Base-by-base conservation (phyloP, 2,113 vertebrate species). In the Rhinogobius similis region DNA sequence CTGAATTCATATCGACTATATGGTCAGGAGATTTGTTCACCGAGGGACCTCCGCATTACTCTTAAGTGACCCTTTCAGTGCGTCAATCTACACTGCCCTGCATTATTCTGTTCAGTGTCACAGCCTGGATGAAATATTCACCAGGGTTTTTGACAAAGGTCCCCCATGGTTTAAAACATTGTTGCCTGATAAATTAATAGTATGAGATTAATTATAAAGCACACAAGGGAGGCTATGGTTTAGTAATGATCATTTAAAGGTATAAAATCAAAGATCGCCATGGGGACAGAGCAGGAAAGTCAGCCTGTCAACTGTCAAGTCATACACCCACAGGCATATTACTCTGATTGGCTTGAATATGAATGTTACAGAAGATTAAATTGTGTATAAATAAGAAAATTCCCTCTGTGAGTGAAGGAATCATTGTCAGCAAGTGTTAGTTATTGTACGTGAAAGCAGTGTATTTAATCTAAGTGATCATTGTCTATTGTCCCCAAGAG, bases 61-160 rank as follows among this genome's bases (percentile, higher is more conserved):
- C 52, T 52, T 27, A 26, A 55, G n/a, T 74, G 73, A 70, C 62
- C 78, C 76, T 68, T 82, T 75, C 56, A 73, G 16, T 16, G 13
- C 14, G 64, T 62, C 20, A 67, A 70, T 39, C 41, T 58, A 14
- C 27, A 70, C 67, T 74, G n/a, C n/a, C 70, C 43, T 48, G 68
- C 24, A 76, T 68, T 68, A 73, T 53, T 16, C 73, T 65, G 44
- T 29, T 3, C 68, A 53, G 43, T 79, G 53, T 44, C 21, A 1
- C 43, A 59, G 70, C 53, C 63, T 62, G 53, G 65, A 82, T 79
- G 27, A 80, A 82, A 79, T 79, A 87, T 86, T 84, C 73, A 84
- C n/a, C 53, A 0, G 1, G 9, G 52, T 24, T 5, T 73, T 27
- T 1, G 1, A 27, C 3, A 39, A 56, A 65, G 69, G 53, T 82